Conservation (phyloP, 2,113 vertebrate genomes). For the Melospiza georgiana region DNA sequence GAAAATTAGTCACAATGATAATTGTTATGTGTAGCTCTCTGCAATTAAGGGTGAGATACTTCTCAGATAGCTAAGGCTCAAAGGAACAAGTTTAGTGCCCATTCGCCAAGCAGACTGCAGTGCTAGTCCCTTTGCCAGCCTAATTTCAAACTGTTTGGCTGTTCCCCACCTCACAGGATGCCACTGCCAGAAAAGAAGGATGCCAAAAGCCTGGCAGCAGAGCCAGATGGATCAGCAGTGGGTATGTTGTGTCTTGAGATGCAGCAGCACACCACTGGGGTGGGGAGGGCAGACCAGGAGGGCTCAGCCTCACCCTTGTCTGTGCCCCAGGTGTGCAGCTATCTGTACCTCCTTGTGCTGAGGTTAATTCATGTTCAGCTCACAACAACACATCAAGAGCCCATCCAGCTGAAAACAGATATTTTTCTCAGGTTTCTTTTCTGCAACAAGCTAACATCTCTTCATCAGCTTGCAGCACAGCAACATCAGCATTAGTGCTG, state of each 20-base stretch:
- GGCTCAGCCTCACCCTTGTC: neutral
- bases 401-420: neutral
- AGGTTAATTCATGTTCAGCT: neutral
- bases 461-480: neutral
- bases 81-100: neutral
- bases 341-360: neutral
- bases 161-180: rapidly evolving
- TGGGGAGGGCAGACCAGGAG: neutral
- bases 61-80: neutral
- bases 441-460: neutral
- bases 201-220: neutral
- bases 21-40: neutral
- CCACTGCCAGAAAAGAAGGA: neutral
- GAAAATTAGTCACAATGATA: neutral
- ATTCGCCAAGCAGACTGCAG: neutral
- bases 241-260: neutral
- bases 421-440: neutral
- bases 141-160: neutral
- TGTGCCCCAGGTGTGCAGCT: neutral
- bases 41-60: neutral
- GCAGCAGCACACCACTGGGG: neutral
- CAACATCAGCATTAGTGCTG: neutral
- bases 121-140: neutral
- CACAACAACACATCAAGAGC: neutral
- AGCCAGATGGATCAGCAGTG: neutral